Percentiles rank a stretch among this genome's conserved stretches.
Conservation (phyloP, 92 coral and sea anemone species). For the Virgularia gustaviana region DNA sequence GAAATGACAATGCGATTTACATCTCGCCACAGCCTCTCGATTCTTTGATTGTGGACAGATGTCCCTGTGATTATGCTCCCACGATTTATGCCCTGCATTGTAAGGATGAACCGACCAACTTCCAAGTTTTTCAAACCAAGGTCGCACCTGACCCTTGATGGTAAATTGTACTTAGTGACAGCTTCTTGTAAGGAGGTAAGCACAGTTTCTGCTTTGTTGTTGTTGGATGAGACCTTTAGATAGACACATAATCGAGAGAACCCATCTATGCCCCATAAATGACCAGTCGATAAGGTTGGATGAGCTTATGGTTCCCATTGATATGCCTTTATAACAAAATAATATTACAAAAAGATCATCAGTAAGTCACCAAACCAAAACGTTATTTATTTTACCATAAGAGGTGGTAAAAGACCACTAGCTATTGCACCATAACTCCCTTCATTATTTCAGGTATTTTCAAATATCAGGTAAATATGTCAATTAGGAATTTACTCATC, state of each 20-base stretch:
- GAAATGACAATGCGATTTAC: conserved; percentile 4
- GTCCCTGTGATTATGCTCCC: conserved; percentile 17
- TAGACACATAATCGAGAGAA: background rate
- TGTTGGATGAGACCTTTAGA: conserved; percentile 2
- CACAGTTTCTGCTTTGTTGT: conserved; percentile 4
- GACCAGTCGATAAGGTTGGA: conserved; percentile 7
- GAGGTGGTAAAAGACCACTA: background rate
- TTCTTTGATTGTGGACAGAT: conserved; percentile 3
- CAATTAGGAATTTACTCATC: no score
- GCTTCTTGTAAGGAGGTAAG: background rate
- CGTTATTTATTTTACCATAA: background rate
- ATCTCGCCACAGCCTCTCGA: conserved; percentile 9
- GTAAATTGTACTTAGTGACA: background rate
- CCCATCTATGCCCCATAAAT: conserved; percentile 6
- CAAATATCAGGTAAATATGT: no score
- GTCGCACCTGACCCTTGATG: conserved; percentile 5
- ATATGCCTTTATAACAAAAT: background rate
- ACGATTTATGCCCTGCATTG: conserved; percentile 2
- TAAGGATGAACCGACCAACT: conserved; percentile 1
- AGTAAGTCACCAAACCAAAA: background rate
- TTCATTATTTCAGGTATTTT: background rate
- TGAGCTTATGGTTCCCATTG: conserved; percentile 8
- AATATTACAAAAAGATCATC: background rate
- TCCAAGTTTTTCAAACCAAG: conserved; percentile 8
- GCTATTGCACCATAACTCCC: background rate